A percentile compares a stretch with the other conserved stretches of the same genome.
phyloP scores from a whole-genome alignment of 2,113 vertebrate genomes.

The Tragelaphus scriptus region DNA sequence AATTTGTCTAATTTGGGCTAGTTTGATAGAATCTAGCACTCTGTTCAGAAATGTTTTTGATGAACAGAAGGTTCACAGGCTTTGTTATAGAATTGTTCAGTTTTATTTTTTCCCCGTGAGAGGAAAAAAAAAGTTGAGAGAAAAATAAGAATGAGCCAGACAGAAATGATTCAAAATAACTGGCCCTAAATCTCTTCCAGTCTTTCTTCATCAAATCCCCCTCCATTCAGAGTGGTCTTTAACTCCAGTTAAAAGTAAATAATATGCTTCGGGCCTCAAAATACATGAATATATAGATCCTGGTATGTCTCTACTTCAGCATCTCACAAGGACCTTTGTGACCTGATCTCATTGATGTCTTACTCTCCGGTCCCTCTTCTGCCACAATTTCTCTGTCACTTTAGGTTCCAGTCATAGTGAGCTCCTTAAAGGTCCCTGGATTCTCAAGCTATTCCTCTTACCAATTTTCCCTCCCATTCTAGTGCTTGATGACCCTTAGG shows the following conservation, averaged over 20 bases:
- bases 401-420: neutral
- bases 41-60: constrained; percentile 30
- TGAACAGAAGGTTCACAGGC: constrained; percentile 30
- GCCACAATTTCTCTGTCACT: neutral
- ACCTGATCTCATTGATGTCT: neutral
- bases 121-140: neutral
- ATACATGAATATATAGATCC: neutral
- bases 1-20: constrained; percentile 3
- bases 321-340: neutral
- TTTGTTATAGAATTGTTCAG: constrained; percentile 33
- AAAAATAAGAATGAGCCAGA: neutral
- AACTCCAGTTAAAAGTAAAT: neutral
- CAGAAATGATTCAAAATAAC: constrained; percentile 35
- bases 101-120: constrained; percentile 8
- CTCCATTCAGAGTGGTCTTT: neutral
- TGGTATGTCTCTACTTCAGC: neutral
- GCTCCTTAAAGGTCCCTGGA: neutral
- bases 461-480: neutral
- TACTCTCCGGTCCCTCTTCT: neutral
- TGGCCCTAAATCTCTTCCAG: neutral
- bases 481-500: neutral
- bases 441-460: neutral
- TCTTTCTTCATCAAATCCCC: neutral
- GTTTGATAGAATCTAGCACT: constrained; percentile 36
- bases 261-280: neutral